These are phyloP conservation scores for Melanotaenia maccullochi DNA, from an alignment of 2,797 vertebrate species.

Conservation along the genomic window DNA sequence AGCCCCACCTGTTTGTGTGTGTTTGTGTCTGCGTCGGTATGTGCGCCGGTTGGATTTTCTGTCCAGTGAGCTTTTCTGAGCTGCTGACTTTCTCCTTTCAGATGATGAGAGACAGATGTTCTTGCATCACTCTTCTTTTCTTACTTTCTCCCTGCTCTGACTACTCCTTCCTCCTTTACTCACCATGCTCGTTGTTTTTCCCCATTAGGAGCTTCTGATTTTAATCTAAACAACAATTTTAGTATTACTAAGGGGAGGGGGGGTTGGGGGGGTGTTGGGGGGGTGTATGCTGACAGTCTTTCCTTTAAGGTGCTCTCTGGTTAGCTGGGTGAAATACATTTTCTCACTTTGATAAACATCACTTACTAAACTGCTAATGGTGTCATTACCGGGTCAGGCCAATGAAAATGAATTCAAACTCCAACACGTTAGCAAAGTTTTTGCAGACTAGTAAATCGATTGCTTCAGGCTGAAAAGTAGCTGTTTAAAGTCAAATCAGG, in stretches of 20 bases:
- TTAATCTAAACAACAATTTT: constrained; percentile 62
- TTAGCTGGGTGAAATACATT: constrained; percentile 26
- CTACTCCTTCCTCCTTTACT: constrained; percentile 8
- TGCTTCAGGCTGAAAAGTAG: constrained; percentile 39
- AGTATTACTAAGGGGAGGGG: constrained; percentile 19
- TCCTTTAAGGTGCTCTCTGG: constrained; percentile 19
- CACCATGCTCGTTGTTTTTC: constrained; percentile 20
- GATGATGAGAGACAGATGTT: constrained; percentile 83
- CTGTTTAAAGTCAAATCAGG: constrained; percentile 49
- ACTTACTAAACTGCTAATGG: constrained; percentile 29
- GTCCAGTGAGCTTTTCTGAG: constrained; percentile 68
- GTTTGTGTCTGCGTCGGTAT: constrained; percentile 25
- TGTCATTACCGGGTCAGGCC: constrained; percentile 34
- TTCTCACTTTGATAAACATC: constrained; percentile 27
- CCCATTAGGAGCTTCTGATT: constrained; percentile 58
- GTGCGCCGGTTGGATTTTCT: constrained; percentile 49
- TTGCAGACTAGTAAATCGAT: constrained; percentile 37
- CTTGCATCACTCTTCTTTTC: constrained; percentile 62
- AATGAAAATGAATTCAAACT: constrained; percentile 40
- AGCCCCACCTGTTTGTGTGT: constrained; percentile 69
- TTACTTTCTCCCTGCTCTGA: constrained; percentile 33
- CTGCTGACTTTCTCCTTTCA: constrained; percentile 79
- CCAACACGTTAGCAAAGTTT: constrained; percentile 42
- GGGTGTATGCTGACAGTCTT: constrained; percentile 25
- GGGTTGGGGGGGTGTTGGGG: background rate